These are phyloP conservation scores for Amyelois transitella DNA, from an alignment of 1,140 invertebrate species.

Conservation along the genomic window DNA sequence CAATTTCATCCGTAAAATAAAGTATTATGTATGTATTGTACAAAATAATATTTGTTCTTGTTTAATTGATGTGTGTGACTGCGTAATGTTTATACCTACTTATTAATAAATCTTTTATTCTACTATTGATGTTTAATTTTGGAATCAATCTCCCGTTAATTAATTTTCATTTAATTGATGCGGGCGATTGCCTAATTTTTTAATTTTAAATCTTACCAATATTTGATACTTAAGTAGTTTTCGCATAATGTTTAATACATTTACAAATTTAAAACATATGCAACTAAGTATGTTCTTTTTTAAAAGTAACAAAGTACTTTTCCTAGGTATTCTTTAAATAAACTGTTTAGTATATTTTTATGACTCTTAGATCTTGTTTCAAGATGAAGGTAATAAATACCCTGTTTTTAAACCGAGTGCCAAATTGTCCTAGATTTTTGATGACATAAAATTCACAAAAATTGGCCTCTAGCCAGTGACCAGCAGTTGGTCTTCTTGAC, in stretches of 20 bases:
- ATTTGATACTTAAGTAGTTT: too few relatives aligned
- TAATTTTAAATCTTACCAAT: too few relatives aligned
- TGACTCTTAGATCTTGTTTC: slow-evolving; percentile 27
- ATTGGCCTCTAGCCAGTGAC: slow-evolving; percentile 50
- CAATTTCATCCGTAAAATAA: slow-evolving; percentile 34
- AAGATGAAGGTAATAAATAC: slow-evolving; percentile 61
- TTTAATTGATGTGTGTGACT: slow-evolving; percentile 67
- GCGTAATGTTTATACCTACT: slow-evolving; percentile 66
- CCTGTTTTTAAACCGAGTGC: slow-evolving; percentile 58
- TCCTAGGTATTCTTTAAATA: too few relatives aligned
- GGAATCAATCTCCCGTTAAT: too few relatives aligned
- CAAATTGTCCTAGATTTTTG: slow-evolving; percentile 70
- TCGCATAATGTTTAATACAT: too few relatives aligned
- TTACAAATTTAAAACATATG: not conserved
- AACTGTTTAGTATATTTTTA: too few relatives aligned
- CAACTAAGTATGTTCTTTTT: not conserved
- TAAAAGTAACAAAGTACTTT: too few relatives aligned
- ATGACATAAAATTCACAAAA: slow-evolving; percentile 58
- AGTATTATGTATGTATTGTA: slow-evolving; percentile 65
- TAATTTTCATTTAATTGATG: too few relatives aligned
- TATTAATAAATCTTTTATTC: slow-evolving; percentile 71
- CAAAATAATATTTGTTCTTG: slow-evolving; percentile 57
- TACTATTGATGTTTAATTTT: slow-evolving; percentile 38
- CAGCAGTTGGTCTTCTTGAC: slow-evolving; percentile 51
- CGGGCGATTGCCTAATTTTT: too few relatives aligned